Conservation (phyloP, 2,113 vertebrate species). For the Alethe castanea region DNA sequence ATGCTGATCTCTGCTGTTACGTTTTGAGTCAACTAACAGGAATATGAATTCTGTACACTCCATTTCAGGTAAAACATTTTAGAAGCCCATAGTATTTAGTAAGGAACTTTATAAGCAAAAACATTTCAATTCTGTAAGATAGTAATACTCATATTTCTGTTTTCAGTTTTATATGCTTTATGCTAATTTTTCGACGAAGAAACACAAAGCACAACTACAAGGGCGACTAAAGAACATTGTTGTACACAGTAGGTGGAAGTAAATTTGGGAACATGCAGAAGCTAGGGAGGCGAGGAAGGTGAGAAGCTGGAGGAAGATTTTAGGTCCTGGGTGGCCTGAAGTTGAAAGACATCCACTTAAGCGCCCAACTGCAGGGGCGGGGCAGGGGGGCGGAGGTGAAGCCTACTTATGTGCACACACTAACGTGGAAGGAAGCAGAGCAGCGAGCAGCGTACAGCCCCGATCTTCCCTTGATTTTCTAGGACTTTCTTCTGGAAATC, state of each 20-base stretch:
- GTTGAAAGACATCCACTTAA: neutral
- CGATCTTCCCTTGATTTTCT: neutral
- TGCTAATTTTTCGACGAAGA: neutral
- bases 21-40: slow-evolving; percentile 25
- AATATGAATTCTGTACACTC: neutral
- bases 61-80: slow-evolving; percentile 14
- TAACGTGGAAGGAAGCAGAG: neutral
- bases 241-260: neutral
- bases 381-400: neutral
- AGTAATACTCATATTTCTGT: neutral
- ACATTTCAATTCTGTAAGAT: neutral
- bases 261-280: neutral
- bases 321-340: neutral
- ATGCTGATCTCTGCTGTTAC: neutral
- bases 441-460: neutral
- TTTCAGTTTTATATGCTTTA: neutral
- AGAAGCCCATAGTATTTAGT: neutral
- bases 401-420: neutral
- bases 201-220: neutral
- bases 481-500: neutral
- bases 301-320: neutral
- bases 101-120: neutral
- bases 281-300: neutral
- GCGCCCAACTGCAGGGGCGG: neutral
- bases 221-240: neutral